These are phyloP conservation scores for Onychostruthus taczanowskii DNA, from an alignment of 2,113 vertebrate species.

Conservation along the genomic window DNA sequence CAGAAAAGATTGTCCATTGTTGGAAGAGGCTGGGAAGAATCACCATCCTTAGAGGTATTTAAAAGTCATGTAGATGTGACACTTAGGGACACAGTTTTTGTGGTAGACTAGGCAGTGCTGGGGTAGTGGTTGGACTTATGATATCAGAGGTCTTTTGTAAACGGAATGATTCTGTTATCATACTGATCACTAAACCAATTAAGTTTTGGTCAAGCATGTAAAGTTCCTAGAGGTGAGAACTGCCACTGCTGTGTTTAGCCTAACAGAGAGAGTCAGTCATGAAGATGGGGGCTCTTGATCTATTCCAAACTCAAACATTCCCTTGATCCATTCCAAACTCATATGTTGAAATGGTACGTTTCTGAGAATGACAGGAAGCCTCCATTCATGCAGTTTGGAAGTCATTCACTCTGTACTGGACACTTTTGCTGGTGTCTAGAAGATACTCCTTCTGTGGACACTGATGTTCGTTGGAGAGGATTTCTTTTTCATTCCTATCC, in stretches of 20 bases:
- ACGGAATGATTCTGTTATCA: neutral
- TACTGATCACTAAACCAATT: neutral
- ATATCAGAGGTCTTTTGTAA: neutral
- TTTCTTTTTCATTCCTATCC: neutral
- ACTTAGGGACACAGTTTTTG: neutral
- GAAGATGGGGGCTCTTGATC: neutral
- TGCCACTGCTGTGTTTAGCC: neutral
- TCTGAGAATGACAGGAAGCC: neutral
- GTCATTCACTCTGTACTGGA: neutral
- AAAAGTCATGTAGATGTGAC: neutral
- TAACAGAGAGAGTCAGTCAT: neutral
- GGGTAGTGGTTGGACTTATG: neutral
- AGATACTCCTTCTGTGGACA: neutral
- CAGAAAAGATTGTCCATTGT: neutral
- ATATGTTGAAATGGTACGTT: neutral
- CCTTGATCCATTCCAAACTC: neutral
- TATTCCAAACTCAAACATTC: neutral
- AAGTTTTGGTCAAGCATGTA: neutral
- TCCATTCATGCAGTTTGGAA: neutral
- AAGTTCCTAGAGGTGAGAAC: neutral
- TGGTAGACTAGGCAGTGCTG: neutral
- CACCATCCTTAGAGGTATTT: neutral
- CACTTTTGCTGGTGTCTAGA: neutral
- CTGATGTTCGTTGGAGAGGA: neutral
- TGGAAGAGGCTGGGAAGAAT: neutral